A percentile compares a stretch with the other conserved stretches of the same genome.
phyloP scores from a whole-genome alignment of 1,140 invertebrate genomes.

The Sarcophaga peregrina region DNA sequence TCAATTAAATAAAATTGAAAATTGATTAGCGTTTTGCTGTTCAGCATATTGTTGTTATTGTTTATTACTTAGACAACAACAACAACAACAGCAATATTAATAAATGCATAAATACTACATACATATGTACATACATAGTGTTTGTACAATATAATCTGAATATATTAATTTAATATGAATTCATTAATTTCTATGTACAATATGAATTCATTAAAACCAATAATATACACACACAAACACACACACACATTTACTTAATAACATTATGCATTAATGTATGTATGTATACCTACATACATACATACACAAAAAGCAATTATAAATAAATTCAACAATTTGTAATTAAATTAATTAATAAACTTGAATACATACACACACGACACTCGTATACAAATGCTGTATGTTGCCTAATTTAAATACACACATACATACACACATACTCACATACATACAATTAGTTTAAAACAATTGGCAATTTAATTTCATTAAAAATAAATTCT shows the following conservation, averaged over 20 bases:
- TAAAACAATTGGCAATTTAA: constrained; percentile 41
- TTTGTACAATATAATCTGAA: no score
- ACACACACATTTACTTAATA: background rate
- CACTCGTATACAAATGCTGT: background rate
- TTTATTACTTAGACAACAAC: background rate
- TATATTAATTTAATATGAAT: no score
- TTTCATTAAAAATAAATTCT: constrained; percentile 42
- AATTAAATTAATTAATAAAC: constrained; percentile 42
- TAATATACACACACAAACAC: background rate
- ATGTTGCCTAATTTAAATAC: background rate
- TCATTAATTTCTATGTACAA: background rate
- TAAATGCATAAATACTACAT: background rate
- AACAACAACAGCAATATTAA: background rate
- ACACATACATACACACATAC: background rate
- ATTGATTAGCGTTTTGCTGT: constrained; percentile 11
- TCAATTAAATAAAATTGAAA: constrained; percentile 7
- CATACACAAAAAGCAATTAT: background rate
- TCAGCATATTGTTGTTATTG: background rate
- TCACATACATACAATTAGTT: constrained; percentile 5
- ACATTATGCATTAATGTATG: background rate
- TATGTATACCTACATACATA: no score
- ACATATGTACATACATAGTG: background rate
- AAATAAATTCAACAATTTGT: constrained; percentile 40
- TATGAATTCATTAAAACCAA: constrained; percentile 11
- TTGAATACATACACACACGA: constrained; percentile 14